A percentile compares a stretch with the other conserved stretches of the same genome.
These are phyloP conservation scores for Garrulus glandarius DNA, from an alignment of 2,797 vertebrate species.

Conservation along the genomic window DNA sequence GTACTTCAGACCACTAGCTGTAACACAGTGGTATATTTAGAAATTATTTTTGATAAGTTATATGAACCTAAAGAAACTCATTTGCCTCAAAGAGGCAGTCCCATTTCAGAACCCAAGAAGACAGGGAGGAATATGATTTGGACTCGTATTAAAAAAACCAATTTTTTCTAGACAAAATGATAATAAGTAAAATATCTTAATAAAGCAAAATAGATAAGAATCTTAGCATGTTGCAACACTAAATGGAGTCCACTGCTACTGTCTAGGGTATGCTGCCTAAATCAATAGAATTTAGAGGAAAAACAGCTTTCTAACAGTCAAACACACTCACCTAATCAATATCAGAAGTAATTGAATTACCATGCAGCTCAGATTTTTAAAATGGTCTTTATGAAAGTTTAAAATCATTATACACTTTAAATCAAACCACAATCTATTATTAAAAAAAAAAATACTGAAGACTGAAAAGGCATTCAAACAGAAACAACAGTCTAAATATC, in stretches of 20 bases:
- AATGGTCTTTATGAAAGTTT: background rate
- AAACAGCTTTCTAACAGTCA: conserved; percentile 66
- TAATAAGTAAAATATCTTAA: conserved; percentile 36
- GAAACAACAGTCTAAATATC: background rate
- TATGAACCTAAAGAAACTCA: background rate
- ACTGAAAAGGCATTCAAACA: background rate
- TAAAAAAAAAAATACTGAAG: background rate
- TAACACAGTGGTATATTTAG: background rate
- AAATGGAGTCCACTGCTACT: conserved; percentile 69
- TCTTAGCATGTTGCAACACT: background rate
- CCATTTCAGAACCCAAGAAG: background rate
- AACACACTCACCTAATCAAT: conserved; percentile 73
- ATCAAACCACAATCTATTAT: background rate
- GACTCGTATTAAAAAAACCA: background rate
- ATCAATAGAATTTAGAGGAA: conserved; percentile 73
- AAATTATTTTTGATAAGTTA: background rate
- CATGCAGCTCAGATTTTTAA: conserved; percentile 39
- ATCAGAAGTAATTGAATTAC: conserved; percentile 66
- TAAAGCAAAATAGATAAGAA: conserved; percentile 35
- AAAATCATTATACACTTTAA: background rate
- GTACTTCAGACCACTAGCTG: background rate
- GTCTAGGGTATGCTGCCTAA: conserved; percentile 36
- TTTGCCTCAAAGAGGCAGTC: background rate
- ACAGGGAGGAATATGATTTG: background rate
- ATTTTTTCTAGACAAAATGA: background rate